phyloP scores from a whole-genome alignment of 2,797 vertebrate genomes.

The Phoeniculus purpureus region DNA sequence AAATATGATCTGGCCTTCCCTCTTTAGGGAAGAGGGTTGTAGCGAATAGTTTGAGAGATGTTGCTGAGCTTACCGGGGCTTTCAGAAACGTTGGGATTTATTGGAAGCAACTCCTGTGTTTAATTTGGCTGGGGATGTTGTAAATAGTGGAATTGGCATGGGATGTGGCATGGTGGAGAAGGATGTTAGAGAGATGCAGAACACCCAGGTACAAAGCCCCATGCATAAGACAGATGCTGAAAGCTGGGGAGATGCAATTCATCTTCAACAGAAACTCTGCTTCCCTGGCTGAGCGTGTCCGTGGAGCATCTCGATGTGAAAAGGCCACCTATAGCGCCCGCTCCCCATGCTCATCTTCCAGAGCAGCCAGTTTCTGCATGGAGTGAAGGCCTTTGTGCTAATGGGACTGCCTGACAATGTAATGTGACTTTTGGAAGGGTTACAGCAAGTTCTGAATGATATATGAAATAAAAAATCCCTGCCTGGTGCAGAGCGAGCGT shows the following conservation, averaged over 20 bases:
- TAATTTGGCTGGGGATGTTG: background rate
- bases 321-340: background rate
- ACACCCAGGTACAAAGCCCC: background rate
- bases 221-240: background rate
- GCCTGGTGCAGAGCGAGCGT: background rate
- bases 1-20: background rate
- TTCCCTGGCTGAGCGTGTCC: background rate
- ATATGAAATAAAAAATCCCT: slow-evolving; percentile 50
- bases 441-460: slow-evolving; percentile 57
- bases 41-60: background rate
- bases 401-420: slow-evolving; percentile 20
- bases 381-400: slow-evolving; percentile 12
- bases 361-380: background rate
- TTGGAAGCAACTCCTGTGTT: background rate
- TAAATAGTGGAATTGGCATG: background rate
- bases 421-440: slow-evolving; percentile 47
- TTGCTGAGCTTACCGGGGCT: background rate
- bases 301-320: background rate
- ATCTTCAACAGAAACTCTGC: background rate
- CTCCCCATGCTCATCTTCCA: background rate
- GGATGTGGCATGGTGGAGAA: background rate
- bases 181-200: background rate
- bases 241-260: background rate
- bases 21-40: background rate
- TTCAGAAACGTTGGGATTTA: background rate